Percentiles rank a stretch among this genome's conserved stretches.
These are phyloP conservation scores for Triops cancriformis DNA, from an alignment of 1,140 invertebrate species.

Conservation along the genomic window DNA sequence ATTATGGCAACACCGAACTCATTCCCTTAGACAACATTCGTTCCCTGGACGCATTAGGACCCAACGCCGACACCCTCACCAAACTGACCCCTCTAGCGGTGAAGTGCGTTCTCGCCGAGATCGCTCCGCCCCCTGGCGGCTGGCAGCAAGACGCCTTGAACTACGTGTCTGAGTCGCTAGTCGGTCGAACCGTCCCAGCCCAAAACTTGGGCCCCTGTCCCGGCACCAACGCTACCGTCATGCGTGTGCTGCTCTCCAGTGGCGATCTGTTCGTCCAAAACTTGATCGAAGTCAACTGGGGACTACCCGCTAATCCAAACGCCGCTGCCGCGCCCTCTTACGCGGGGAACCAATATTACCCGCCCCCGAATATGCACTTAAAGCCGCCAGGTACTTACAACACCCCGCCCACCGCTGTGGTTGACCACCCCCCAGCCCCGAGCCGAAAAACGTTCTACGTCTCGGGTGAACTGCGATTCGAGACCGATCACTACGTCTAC, in stretches of 20 bases:
- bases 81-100: neutral
- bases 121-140: neutral
- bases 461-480: neutral
- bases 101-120: neutral
- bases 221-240: neutral
- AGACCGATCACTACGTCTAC: neutral
- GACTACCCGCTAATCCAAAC: neutral
- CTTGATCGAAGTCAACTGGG: slow-evolving; percentile 12
- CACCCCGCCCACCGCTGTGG: neutral
- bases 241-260: neutral
- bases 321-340: neutral
- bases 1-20: slow-evolving; percentile 46
- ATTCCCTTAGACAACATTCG: slow-evolving; percentile 33
- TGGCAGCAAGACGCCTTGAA: neutral
- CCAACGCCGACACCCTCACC: neutral
- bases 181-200: neutral
- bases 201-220: neutral
- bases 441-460: neutral
- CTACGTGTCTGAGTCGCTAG: neutral
- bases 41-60: slow-evolving; percentile 16
- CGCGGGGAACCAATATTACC: neutral
- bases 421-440: neutral
- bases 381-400: neutral
- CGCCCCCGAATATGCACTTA: neutral
- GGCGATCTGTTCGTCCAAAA: neutral